Evolutionary conservation across 2,797 vertebrate genomes (phyloP).

Genomic region (Danionella dracula): DNA sequence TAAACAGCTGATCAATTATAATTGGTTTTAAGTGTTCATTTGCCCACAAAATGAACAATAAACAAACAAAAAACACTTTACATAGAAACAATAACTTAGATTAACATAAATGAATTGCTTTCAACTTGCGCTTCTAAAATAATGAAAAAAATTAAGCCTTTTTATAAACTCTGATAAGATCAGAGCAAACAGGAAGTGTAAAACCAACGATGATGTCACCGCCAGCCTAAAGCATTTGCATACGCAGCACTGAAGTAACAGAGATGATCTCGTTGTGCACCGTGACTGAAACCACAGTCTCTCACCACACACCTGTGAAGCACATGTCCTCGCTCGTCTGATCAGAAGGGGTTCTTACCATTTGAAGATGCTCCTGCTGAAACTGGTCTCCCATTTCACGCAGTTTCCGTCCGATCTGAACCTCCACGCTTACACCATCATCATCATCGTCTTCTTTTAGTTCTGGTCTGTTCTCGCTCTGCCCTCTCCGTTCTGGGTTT

Average conservation of each 20-base stretch:
- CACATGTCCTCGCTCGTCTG: not conserved
- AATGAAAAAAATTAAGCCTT: too few relatives aligned
- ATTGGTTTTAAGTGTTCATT: too few relatives aligned
- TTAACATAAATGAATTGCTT: too few relatives aligned
- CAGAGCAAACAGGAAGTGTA: conserved; percentile 1
- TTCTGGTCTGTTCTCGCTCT: conserved; percentile 18
- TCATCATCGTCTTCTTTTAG: conserved; percentile 54
- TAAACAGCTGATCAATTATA: too few relatives aligned
- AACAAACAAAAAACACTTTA: too few relatives aligned
- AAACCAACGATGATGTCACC: conserved; percentile 16
- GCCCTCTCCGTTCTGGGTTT: conserved; percentile 38
- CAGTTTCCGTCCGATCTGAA: conserved; percentile 72
- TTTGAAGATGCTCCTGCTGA: conserved; percentile 69
- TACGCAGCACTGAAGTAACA: not conserved
- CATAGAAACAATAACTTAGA: too few relatives aligned
- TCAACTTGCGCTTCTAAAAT: too few relatives aligned
- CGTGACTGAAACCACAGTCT: not conserved
- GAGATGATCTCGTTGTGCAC: not conserved
- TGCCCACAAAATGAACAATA: too few relatives aligned
- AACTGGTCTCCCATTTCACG: conserved; percentile 77
- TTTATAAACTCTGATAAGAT: not conserved
- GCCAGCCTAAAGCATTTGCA: not conserved
- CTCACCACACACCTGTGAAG: not conserved
- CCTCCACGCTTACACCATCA: conserved; percentile 59
- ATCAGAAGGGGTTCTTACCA: conserved; percentile 58